phyloP scores from a whole-genome alignment of 2,888 invertebrate species.

The Diaperis boleti region DNA sequence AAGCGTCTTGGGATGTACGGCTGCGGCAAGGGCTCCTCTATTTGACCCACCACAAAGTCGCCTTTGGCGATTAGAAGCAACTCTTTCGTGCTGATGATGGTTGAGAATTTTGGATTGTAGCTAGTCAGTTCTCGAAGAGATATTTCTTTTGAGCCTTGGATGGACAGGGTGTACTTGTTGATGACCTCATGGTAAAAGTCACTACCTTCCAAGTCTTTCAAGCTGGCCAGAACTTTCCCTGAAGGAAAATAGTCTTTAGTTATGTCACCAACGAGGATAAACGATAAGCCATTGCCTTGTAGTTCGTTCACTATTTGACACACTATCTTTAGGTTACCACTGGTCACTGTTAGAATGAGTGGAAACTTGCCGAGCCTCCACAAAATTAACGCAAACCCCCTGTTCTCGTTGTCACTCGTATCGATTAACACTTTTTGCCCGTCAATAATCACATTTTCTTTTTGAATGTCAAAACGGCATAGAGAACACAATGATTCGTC shows the following conservation, averaged over 20 bases:
- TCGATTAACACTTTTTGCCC: constrained; percentile 9
- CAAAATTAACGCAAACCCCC: not conserved
- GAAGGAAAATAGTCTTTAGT: not conserved
- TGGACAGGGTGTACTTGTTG: no score
- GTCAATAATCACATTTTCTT: not conserved
- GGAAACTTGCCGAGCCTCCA: constrained; percentile 17
- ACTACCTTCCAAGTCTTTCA: not conserved
- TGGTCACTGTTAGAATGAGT: not conserved
- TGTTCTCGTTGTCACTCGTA: not conserved
- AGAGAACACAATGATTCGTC: no score
- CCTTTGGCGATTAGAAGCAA: constrained; percentile 1
- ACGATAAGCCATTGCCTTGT: constrained; percentile 2
- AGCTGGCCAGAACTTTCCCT: constrained; percentile 1
- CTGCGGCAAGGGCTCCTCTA: not conserved
- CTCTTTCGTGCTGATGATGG: constrained; percentile 3
- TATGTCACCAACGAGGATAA: constrained; percentile 7
- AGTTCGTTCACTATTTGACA: constrained; percentile 5
- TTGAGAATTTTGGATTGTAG: constrained; percentile 1
- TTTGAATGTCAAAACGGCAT: constrained; percentile 6
- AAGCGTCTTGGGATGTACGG: constrained; percentile 17
- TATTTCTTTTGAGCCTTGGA: not conserved
- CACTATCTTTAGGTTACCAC: not conserved
- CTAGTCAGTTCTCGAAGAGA: not conserved
- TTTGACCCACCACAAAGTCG: constrained; percentile 1
- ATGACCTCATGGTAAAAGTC: not conserved